Base-by-base conservation (phyloP, 2,797 vertebrate species). In the Aratinga solstitialis region DNA sequence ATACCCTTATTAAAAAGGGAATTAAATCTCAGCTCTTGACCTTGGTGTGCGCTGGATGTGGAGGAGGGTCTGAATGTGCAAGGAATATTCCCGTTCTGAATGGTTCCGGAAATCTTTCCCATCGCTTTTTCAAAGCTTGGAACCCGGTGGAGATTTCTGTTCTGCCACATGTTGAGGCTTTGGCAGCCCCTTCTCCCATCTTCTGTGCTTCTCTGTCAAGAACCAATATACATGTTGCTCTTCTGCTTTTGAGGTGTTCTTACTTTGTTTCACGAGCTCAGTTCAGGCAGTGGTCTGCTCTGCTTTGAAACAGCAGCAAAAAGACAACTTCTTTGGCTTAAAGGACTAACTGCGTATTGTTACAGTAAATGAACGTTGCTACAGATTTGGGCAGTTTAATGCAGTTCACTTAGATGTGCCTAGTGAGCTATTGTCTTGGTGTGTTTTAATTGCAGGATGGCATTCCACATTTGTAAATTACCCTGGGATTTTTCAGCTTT, bases 141-240 rank as follows among this genome's bases (percentile, higher is more conserved):
- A 79, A 79, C 16, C 42, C n/a, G 8, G 1, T 11, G 43, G 32
- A 6, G 26, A 13, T 91, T 94, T 78, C 71, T 56, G 6, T 61
- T 88, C 45, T 81, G 43, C 45, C 83, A 72, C 87, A 91, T 58
- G 87, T 85, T 80, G 72, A 53, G 75, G 7, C 48, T 56, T 65
- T 40, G 54, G 47, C 79, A 85, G 58, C 13, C 26, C 13, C 59
- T 89, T 90, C 27, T 61, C 58, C 69, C 24, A 16, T 72, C 45
- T 58, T 27, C 23, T 77, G 53, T 71, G 5, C 36, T 86, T 61
- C 50, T 72, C 30, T 75, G 38, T 81, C 16, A 38, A 30, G 50
- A 66, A 22, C 58, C 42, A 21, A 0, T 67, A 7, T 17, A n/a
- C 3, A 0, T 38, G 7, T 34, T 2, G 1, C 18, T 63, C 11